phyloP scores from a whole-genome alignment of 2,888 invertebrate species.

The Plutella xylostella region DNA sequence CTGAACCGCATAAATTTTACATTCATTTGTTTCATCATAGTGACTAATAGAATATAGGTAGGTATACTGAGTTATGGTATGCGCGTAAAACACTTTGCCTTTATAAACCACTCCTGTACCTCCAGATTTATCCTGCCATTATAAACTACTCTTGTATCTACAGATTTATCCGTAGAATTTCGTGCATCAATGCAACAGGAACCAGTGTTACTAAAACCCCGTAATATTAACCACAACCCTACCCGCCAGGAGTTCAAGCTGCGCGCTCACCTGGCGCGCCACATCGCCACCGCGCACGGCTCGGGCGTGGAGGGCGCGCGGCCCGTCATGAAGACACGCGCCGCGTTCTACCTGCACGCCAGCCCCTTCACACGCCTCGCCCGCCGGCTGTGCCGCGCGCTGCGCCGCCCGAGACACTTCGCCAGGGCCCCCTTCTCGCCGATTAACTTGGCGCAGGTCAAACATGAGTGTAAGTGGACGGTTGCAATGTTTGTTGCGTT shows the following conservation, averaged over 20 bases:
- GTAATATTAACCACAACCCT: too few relatives aligned
- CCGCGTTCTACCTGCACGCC: constrained; percentile 94
- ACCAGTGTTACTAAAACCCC: too few relatives aligned
- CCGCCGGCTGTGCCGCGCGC: constrained; percentile 85
- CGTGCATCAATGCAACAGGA: too few relatives aligned
- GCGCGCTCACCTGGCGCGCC: constrained; percentile 93
- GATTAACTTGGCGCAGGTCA: constrained; percentile 83
- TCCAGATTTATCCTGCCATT: too few relatives aligned
- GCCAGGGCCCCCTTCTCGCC: constrained; percentile 88
- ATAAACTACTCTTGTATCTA: too few relatives aligned
- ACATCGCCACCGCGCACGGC: constrained; percentile 94
- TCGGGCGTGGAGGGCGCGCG: constrained; percentile 75
- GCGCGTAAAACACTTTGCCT: too few relatives aligned
- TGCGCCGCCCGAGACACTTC: constrained; percentile 85
- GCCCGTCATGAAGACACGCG: constrained; percentile 97
- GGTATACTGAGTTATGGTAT: too few relatives aligned
- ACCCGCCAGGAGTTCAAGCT: constrained; percentile 94
- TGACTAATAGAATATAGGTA: too few relatives aligned
- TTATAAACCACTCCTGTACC: too few relatives aligned
- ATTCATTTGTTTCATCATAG: too few relatives aligned
- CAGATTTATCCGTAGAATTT: too few relatives aligned
- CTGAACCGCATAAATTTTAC: too few relatives aligned
- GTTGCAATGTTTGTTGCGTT: background rate
- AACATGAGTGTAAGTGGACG: constrained; percentile 84
- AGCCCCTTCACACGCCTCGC: constrained; percentile 92